Conservation (phyloP, 2,888 invertebrate genomes). For the Invenusta paracnida region DNA sequence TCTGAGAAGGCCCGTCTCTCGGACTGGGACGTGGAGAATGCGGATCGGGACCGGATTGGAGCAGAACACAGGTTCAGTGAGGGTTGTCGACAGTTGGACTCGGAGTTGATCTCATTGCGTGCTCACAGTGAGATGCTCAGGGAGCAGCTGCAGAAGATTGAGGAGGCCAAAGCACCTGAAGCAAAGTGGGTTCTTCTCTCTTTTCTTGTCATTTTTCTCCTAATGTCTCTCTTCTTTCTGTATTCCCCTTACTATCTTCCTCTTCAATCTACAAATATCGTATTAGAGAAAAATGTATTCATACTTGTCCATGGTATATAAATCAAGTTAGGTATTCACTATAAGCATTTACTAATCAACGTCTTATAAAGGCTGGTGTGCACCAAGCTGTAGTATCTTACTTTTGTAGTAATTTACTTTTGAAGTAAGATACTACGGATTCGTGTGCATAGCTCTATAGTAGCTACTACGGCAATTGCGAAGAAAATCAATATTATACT, state of each 20-base stretch:
- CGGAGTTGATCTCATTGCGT: conserved; percentile 53
- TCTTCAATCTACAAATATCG: too few species aligned
- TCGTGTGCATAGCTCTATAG: too few species aligned
- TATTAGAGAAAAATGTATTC: too few species aligned
- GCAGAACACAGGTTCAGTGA: conserved; percentile 53
- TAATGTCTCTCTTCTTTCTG: too few species aligned
- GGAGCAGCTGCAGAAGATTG: conserved; percentile 56
- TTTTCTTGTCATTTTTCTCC: not conserved
- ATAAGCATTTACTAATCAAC: too few species aligned
- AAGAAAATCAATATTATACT: too few species aligned
- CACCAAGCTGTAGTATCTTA: not conserved
- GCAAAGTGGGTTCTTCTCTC: not conserved
- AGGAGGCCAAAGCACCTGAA: conserved; percentile 46
- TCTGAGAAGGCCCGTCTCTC: conserved; percentile 51
- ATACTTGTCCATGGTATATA: too few species aligned
- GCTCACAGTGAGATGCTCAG: conserved; percentile 55
- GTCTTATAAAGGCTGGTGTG: not conserved
- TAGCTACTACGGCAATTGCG: too few species aligned
- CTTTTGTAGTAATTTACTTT: not conserved
- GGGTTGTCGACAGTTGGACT: conserved; percentile 52
- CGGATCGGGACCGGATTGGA: conserved; percentile 54
- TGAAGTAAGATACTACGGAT: too few species aligned
- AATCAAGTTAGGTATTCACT: too few species aligned
- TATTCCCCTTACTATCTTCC: too few species aligned
- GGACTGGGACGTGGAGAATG: conserved; percentile 53